phyloP scores from a whole-genome alignment of 2,888 invertebrate genomes.

The Apodemia zela region DNA sequence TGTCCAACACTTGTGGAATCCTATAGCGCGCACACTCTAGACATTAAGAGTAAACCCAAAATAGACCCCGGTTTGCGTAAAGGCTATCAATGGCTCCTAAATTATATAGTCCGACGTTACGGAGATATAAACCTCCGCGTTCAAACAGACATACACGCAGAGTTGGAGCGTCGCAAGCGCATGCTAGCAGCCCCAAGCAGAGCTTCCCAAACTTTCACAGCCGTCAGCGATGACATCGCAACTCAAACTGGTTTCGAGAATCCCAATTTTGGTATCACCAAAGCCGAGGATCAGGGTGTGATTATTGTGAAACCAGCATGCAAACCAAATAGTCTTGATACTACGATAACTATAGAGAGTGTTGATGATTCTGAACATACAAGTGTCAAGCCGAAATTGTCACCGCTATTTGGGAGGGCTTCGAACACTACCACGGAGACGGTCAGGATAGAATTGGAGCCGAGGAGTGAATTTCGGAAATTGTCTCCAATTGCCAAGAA shows the following conservation, averaged over 20 bases:
- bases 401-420: conserved; percentile 62
- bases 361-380: conserved; percentile 52
- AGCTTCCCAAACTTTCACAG: conserved; percentile 53
- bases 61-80: conserved; percentile 84
- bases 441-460: conserved; percentile 63
- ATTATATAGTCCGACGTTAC: conserved; percentile 84
- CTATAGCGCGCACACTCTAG: conserved; percentile 76
- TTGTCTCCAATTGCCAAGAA: conserved; percentile 64
- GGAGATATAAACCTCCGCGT: conserved; percentile 83
- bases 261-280: conserved; percentile 54
- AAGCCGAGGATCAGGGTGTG: conserved; percentile 45
- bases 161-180: conserved; percentile 68
- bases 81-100: conserved; percentile 86
- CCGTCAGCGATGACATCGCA: conserved; percentile 58
- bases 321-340: conserved; percentile 55
- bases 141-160: conserved; percentile 81
- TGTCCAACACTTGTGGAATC: conserved; percentile 91
- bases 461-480: conserved; percentile 62
- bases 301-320: conserved; percentile 64
- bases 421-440: conserved; percentile 51
- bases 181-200: conserved; percentile 56
- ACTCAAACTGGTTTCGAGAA: conserved; percentile 74
- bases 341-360: conserved; percentile 67
- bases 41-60: conserved; percentile 68
- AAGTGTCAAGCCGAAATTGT: conserved; percentile 59